Evolutionary conservation across 2,888 invertebrate genomes (phyloP).

Genomic region (Globia sparganii): DNA sequence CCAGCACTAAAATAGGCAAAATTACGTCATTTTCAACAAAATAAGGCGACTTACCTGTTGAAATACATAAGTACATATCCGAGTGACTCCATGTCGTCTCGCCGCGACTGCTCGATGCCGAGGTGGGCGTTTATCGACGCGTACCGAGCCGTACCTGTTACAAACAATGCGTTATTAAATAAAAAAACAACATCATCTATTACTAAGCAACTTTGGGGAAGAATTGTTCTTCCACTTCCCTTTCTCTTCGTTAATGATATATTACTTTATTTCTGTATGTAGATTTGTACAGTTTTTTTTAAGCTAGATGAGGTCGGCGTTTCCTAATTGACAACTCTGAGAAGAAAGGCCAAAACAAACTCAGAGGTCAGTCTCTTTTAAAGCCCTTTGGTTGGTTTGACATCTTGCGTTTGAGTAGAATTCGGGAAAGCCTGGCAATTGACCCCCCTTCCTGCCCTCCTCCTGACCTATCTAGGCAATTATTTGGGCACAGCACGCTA

Average conservation of each 20-base stretch:
- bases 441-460: too few species aligned
- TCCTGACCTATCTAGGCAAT: neutral
- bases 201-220: constrained; percentile 12
- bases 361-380: neutral
- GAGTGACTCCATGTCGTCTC: constrained; percentile 99
- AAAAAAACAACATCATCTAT: constrained; percentile 16
- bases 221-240: neutral
- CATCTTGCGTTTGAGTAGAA: neutral
- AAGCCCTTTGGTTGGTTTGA: neutral
- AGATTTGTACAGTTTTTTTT: neutral
- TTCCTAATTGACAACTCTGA: neutral
- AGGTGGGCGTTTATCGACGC: constrained; percentile 99
- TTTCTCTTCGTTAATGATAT: neutral
- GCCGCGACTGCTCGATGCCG: constrained; percentile 99
- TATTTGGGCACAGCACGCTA: neutral
- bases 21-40: neutral
- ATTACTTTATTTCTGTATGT: neutral
- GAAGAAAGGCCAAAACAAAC: neutral
- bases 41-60: constrained; percentile 90
- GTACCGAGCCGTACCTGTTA: constrained; percentile 97
- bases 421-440: neutral
- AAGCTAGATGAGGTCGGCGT: too few species aligned
- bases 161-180: constrained; percentile 46
- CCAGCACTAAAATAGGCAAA: neutral
- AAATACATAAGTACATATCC: constrained; percentile 99